Evolutionary conservation across 1,140 invertebrate species (phyloP).

Genomic region (Trissolcus basalis): DNA sequence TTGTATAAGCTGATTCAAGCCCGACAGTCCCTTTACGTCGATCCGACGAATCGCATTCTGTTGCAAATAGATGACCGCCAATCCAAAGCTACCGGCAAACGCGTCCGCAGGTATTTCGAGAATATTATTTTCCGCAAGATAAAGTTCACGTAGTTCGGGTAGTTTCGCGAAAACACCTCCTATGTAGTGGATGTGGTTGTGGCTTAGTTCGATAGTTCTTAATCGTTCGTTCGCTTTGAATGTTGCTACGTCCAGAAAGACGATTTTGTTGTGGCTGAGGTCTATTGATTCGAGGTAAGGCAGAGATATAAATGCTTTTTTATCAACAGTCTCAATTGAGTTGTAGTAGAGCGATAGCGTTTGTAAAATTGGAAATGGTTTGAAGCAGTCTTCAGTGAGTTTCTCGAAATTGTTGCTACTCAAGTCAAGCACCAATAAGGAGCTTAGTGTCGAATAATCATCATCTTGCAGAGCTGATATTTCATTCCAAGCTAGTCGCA

Average conservation of each 20-base stretch:
- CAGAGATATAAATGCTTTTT: slow-evolving; percentile 84
- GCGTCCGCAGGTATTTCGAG: slow-evolving; percentile 88
- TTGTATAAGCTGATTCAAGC: slow-evolving; percentile 85
- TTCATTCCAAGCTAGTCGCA: slow-evolving; percentile 90
- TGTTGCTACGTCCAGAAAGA: slow-evolving; percentile 81
- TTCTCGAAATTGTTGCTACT: slow-evolving; percentile 90
- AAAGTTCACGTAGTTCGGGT: slow-evolving; percentile 87
- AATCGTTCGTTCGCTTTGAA: slow-evolving; percentile 86
- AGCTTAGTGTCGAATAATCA: slow-evolving; percentile 83
- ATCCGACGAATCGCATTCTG: slow-evolving; percentile 89
- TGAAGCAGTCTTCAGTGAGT: slow-evolving; percentile 86
- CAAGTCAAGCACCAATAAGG: slow-evolving; percentile 86
- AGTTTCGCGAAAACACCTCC: slow-evolving; percentile 87
- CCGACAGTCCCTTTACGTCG: slow-evolving; percentile 84
- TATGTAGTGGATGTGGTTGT: slow-evolving; percentile 92
- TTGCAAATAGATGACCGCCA: slow-evolving; percentile 90
- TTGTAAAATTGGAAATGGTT: slow-evolving; percentile 85
- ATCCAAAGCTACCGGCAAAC: slow-evolving; percentile 84
- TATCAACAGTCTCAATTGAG: slow-evolving; percentile 85
- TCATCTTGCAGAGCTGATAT: slow-evolving; percentile 83
- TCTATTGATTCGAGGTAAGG: slow-evolving; percentile 87
- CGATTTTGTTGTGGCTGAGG: slow-evolving; percentile 91
- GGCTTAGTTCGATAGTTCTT: slow-evolving; percentile 88
- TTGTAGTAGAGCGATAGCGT: slow-evolving; percentile 90
- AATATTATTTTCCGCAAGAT: slow-evolving; percentile 93